These are phyloP conservation scores for Penaeus chinensis DNA, from an alignment of 1,140 invertebrate genomes.

Conservation along the genomic window DNA sequence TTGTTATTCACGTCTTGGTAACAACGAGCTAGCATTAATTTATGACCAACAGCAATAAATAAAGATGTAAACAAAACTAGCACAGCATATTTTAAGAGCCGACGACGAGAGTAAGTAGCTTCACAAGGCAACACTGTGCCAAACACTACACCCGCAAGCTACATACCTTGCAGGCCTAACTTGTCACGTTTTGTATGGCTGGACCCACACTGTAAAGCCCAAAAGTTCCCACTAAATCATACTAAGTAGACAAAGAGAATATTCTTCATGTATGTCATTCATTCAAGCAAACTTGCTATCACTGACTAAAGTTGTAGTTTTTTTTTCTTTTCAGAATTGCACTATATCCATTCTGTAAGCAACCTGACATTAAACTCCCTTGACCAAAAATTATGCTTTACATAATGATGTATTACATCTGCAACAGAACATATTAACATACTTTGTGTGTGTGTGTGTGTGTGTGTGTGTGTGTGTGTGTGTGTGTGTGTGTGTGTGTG, in stretches of 20 bases:
- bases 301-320: no score
- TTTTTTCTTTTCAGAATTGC: no score
- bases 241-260: background rate
- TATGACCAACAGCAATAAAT: slow-evolving; percentile 32
- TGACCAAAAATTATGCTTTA: no score
- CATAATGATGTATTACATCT: no score
- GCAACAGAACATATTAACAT: no score
- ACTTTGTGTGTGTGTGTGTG: no score
- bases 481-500: no score
- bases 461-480: no score
- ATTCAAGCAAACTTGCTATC: no score
- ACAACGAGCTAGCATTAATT: slow-evolving; percentile 21
- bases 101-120: slow-evolving; percentile 16
- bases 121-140: slow-evolving; percentile 14
- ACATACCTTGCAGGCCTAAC: slow-evolving; percentile 41
- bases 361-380: no score
- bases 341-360: no score
- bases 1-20: slow-evolving; percentile 15
- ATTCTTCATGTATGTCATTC: background rate
- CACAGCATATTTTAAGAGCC: slow-evolving; percentile 12
- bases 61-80: slow-evolving; percentile 14
- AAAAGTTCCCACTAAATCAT: slow-evolving; percentile 37
- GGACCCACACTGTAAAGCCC: slow-evolving; percentile 39
- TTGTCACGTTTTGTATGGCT: slow-evolving; percentile 36
- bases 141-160: slow-evolving; percentile 26